Base-by-base conservation (phyloP, 2,113 vertebrate genomes). In the Acrocephalus arundinaceus region DNA sequence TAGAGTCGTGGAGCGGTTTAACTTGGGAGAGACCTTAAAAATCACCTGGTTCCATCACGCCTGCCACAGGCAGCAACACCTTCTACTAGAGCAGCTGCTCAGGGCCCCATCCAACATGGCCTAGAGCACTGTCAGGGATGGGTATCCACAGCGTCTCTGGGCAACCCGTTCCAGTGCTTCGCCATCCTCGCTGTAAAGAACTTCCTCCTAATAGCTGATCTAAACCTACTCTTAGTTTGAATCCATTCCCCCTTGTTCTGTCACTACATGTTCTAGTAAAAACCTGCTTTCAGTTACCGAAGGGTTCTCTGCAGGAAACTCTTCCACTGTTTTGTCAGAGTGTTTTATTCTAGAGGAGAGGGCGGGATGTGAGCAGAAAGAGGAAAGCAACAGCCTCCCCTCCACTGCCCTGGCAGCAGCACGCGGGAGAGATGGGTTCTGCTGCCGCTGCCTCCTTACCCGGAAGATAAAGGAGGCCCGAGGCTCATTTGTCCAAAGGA, bases 341-440 rank as follows among this genome's bases (percentile, higher is more conserved):
- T 1, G 7, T 3, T 7, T 46, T 19, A 20, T 33, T 19, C 7
- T 13, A 45, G 37, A 22, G n/a, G 6, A 7, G 18, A 19, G 14
- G 3, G 15, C 6, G 1, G 49, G 3, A 13, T 24, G 9, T 1
- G 45, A 43, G 54, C 2, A 5, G 19, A 22, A n/a, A 62, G 14
- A 17, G 20, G 14, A 54, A 59, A 14, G 30, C 10, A 51, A 24
- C 25, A 30, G 9, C 43, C 23, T 23, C 7, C 4, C 25, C 1
- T 1, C 12, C 22, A 6, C 17, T 12, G 27, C 11, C 35, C 8
- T 4, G 33, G 43, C 81, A 11, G 77, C 35, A 9, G 9, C 1
- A 11, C 3, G 30, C 6, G 3, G 22, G 10, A 1, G 19, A 13
- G 11, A 2, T 3, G 12, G 0, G 22, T 20, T 13, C 35, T 24